Evolutionary conservation across 2,113 vertebrate genomes (phyloP), one percentile per base, ranked within the genome.

Genomic region (Sander lucioperca): DNA sequence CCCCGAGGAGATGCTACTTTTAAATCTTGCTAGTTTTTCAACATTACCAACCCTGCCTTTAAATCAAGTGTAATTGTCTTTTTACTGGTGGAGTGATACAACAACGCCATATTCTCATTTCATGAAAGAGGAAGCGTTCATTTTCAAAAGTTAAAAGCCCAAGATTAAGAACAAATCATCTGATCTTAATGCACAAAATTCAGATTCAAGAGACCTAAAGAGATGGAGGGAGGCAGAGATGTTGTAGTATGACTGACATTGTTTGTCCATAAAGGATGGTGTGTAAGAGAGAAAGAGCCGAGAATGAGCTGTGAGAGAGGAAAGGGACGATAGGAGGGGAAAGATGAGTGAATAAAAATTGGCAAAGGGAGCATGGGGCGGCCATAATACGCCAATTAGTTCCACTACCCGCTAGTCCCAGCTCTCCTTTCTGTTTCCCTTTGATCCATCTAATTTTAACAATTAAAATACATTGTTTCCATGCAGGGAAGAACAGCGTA

Each of bases 381-480:
- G 67, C 74, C 58, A 69, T 82, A 83, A 85, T 79, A 63, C n/a
- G 4, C 58, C 82, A 85, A 69, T 89, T 86, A 74, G 75, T 80
- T 84, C 67, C 64, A 86, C 80, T 83, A 72, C 39, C 78, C 51
- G 10, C 53, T 10, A 25, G 53, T 81, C 80, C 71, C 83, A 27
- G 58, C 83, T 84, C 80, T 78, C 56, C 54, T 64, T 72, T 36
- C 36, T 21, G 61, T 70, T 80, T 80, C 23, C 64, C 63, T 83
- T 88, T 89, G 74, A 87, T 87, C 45, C 1, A 0, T 71, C 83
- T 86, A 50, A 91, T 80, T 80, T 86, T 64, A 89, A 66, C 79
- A 82, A 81, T 86, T 82, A 82, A 76, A 85, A 85, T 21, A 78
- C 54, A 48, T 71, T 77, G 61, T 85, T 86, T 70, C 70, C 48